Evolutionary conservation across 2,797 vertebrate genomes (phyloP).

Genomic region (Melanotaenia maccullochi): DNA sequence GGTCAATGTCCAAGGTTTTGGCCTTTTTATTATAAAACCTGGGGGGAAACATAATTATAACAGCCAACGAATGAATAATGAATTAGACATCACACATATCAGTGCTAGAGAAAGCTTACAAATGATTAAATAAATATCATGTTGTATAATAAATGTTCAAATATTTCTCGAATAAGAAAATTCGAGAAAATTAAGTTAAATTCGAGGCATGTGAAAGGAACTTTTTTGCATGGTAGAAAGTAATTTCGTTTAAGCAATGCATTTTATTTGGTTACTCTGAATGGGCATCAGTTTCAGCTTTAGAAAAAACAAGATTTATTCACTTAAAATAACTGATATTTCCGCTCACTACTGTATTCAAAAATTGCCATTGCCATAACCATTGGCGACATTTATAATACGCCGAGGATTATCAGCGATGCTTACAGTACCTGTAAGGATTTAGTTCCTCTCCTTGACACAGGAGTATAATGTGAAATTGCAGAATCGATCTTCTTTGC

Average conservation of each 20-base stretch:
- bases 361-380: neutral
- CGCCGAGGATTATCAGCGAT: conserved; percentile 12
- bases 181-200: too few species aligned
- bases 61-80: neutral
- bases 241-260: neutral
- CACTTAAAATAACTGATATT: neutral
- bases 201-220: too few species aligned
- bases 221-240: neutral
- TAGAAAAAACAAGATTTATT: too few species aligned
- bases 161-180: too few species aligned
- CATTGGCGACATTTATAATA: neutral
- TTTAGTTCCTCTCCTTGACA: conserved; percentile 3
- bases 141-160: too few species aligned
- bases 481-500: neutral
- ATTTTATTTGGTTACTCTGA: neutral
- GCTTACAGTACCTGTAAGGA: conserved; percentile 49
- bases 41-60: neutral
- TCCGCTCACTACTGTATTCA: neutral
- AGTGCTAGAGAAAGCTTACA: neutral
- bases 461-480: neutral
- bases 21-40: too few species aligned
- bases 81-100: neutral
- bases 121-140: neutral
- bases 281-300: neutral
- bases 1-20: neutral